These are phyloP conservation scores for Centropus unirufus DNA, from an alignment of 2,113 vertebrate genomes.

Conservation along the genomic window DNA sequence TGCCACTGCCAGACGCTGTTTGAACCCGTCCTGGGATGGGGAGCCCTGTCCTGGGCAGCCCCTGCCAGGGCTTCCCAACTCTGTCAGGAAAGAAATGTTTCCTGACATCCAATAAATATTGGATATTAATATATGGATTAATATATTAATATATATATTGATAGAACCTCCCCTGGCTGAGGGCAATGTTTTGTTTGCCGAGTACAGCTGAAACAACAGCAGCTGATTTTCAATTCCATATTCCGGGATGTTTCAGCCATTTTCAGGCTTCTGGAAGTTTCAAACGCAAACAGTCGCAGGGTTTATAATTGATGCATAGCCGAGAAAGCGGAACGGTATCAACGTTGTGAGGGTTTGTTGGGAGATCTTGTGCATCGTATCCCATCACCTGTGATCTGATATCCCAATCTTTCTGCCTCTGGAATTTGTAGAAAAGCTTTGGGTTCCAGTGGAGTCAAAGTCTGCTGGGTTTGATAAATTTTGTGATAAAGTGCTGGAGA, in stretches of 20 bases:
- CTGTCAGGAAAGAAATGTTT: too few species aligned
- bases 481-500: background rate
- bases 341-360: rapidly evolving
- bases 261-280: background rate
- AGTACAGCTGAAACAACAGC: background rate
- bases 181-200: background rate
- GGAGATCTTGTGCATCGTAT: background rate
- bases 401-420: background rate
- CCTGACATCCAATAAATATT: too few species aligned
- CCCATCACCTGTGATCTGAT: background rate
- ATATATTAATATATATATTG: too few species aligned
- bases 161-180: background rate
- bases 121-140: too few species aligned
- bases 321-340: background rate
- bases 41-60: too few species aligned
- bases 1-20: too few species aligned
- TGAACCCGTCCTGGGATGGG: too few species aligned
- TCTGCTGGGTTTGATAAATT: background rate
- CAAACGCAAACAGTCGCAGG: background rate
- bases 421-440: background rate
- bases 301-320: background rate
- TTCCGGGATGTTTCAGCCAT: background rate
- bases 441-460: background rate
- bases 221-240: background rate
- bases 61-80: too few species aligned